phyloP scores from a whole-genome alignment of 2,113 vertebrate genomes.

The human (Homo sapiens) region GRCh38 chr17:77182001-77182500 shows the following conservation, averaged over 20 bases:
- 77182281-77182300: constrained; percentile 53
- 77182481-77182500: not conserved
- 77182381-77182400: not conserved
- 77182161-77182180: not conserved
- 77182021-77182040: not conserved
- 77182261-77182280: constrained; percentile 37
- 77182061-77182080: not conserved
- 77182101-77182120: not conserved
- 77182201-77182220: not conserved
- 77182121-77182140: not conserved
- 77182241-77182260: constrained; percentile 60
- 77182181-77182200: not conserved
- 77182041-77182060: not conserved
- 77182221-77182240: constrained; percentile 23
- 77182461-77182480: not conserved
- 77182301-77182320: constrained; percentile 32
- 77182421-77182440: not conserved
- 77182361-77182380: constrained; percentile 27
- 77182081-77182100: rapidly evolving
- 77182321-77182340: constrained; percentile 33
- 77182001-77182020: not conserved
- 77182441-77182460: rapidly evolving
- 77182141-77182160: not conserved
- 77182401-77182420: not conserved
- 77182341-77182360: constrained; percentile 39